phyloP scores from a whole-genome alignment of 2,888 invertebrate genomes.

The Aporophyla lueneburgensis region DNA sequence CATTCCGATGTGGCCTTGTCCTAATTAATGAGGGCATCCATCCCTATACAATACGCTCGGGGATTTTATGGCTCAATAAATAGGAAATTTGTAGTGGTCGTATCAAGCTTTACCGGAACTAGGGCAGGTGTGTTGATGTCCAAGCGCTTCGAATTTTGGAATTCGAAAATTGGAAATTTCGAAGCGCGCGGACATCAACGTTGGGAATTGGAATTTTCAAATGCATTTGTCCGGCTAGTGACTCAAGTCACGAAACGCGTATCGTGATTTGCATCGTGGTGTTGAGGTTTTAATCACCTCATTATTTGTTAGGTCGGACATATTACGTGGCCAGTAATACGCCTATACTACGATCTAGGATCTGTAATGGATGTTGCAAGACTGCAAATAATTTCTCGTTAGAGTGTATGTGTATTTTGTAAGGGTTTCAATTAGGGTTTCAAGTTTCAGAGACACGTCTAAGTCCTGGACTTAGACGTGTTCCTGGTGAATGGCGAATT shows the following conservation, averaged over 20 bases:
- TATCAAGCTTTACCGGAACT: slow-evolving; percentile 16
- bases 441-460: too few species aligned
- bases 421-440: neutral
- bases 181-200: neutral
- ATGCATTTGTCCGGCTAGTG: neutral
- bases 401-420: neutral
- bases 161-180: slow-evolving; percentile 5
- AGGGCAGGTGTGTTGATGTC: neutral
- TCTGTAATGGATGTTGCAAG: neutral
- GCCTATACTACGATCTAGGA: too few species aligned
- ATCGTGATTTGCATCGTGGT: neutral
- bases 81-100: slow-evolving; percentile 38
- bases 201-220: neutral
- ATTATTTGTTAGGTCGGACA: neutral
- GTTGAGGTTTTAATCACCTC: neutral
- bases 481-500: neutral
- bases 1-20: slow-evolving; percentile 53
- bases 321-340: neutral
- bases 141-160: too few species aligned
- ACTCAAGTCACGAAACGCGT: neutral
- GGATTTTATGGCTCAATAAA: slow-evolving; percentile 53
- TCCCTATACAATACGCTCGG: slow-evolving; percentile 30
- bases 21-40: slow-evolving; percentile 52
- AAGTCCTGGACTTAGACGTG: neutral
- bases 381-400: slow-evolving; percentile 2